phyloP scores from a whole-genome alignment of 2,797 vertebrate genomes.

The Mycteria americana region DNA sequence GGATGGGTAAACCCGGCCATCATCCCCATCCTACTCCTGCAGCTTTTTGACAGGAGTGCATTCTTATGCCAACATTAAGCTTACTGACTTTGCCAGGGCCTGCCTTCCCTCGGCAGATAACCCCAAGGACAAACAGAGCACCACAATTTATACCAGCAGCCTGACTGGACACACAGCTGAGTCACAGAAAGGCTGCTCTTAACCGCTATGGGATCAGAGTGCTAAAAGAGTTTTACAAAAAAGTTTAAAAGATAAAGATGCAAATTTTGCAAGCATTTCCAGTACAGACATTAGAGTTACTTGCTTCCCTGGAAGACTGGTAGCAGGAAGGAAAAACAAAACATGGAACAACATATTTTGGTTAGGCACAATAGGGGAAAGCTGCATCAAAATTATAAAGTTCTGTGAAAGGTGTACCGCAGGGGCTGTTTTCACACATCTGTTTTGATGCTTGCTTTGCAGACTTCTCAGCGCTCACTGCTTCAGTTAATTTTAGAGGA shows the following conservation, averaged over 20 bases:
- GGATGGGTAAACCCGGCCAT: neutral
- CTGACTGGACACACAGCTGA: neutral
- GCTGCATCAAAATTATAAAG: neutral
- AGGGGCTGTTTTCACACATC: neutral
- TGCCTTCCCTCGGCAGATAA: neutral
- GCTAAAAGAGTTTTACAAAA: neutral
- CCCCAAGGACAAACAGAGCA: neutral
- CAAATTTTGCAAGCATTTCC: neutral
- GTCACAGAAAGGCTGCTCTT: neutral
- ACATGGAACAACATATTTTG: fast-evolving
- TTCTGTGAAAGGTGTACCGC: neutral
- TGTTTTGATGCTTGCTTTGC: neutral
- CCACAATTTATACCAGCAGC: neutral
- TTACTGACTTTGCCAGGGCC: neutral
- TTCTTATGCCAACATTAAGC: neutral
- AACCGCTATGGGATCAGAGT: neutral
- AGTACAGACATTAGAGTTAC: neutral
- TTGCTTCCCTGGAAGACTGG: neutral
- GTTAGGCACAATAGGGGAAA: neutral
- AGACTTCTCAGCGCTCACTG: fast-evolving
- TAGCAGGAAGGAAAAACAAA: neutral
- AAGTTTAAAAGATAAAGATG: neutral
- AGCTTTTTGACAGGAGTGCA: neutral
- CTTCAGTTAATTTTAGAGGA: neutral
- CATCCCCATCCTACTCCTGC: neutral